Evolutionary conservation across 2,797 vertebrate species (phyloP), one percentile per base, ranked within the genome.

Genomic region (Sebastiscus albofasciatus): DNA sequence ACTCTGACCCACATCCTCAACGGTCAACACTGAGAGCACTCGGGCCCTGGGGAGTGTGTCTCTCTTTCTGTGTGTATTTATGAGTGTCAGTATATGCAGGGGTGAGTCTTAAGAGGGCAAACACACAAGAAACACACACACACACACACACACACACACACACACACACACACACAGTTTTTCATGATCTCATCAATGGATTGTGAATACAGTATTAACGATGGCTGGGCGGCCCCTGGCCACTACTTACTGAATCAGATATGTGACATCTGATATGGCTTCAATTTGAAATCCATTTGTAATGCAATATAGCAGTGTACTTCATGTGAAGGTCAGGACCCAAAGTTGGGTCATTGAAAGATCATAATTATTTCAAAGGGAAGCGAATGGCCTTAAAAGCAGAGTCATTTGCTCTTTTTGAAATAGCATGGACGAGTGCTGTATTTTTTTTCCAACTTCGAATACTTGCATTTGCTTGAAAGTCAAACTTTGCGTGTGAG

Each of bases 151-250:
- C 24, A 24, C 24, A 24, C 24, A 39, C 64, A 61, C n/a, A 84
- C 60, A 79, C 76, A 81, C 71, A 79, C 72, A 80, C 67, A 49
- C 65, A 62, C n/a, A 84, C 60, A 79, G 74, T 87, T 90, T 89
- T 92, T 94, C 84, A 94, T 95, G 94, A 95, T 88, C 86, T 95
- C 94, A 95, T 94, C 94, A 94, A 93, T 94, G 92, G 93, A 93
- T 93, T 88, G 89, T 93, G 94, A 94, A 89, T 93, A 92, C 93
- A 91, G 93, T 94, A 91, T 90, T 92, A 93, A 93, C 84, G 91
- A 93, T 91, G 92, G 92, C 86, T 89, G 77, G 82, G 77, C 73
- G 78, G 90, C 92, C 94, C 90, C 91, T 90, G 88, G 93, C 92
- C 93, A 88, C 92, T 93, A 93, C 92, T 93, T 91, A 92, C 90